Base-by-base conservation (phyloP, 2,113 vertebrate species). In the Cololabis saira region DNA sequence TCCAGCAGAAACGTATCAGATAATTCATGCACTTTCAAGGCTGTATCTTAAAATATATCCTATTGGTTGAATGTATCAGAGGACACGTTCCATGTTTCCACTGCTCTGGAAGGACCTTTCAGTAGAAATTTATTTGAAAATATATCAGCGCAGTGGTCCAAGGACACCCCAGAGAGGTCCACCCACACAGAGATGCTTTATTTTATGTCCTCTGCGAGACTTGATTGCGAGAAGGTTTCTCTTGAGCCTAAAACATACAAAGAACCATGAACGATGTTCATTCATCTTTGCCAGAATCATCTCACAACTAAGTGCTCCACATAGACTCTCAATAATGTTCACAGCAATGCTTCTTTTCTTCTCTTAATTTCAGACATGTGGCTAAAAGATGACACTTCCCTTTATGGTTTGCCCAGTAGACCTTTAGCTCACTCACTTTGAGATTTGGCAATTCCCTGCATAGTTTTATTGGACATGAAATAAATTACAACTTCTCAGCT, bases 391-490 rank as follows among this genome's bases (percentile, higher is more conserved):
- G 72, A 79, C 70, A 71, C 73, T 59, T 81, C 22, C 12, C 30
- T 71, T 63, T 67, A 65, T n/a, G 16, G 49, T 7, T 41, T 63
- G 57, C 81, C 80, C 75, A 9, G 12, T 42, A 61, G 67, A 74
- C 54, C 62, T 37, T 86, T 81, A 89, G 64, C 74, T 82, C 80
- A 88, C 42, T 80, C 22, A 7, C 61, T 80, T 52, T 47, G 77
- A 76, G 77, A 78, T 24, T 56, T 68, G 48, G 53, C 75, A 70
- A 53, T 80, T 62, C 69, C 50, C 71, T 44, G 24, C 24, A 4
- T 56, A 49, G 33, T 71, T 80, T 79, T 75, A 49, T 66, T 71
- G 70, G 71, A 79, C 59, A 77, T 66, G 62, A 85, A 81, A 71
- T 67, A 49, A 64, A 85, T 61, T 48, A 24, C 52, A 79, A 27